Base-by-base conservation (phyloP, 2,797 vertebrate genomes). In the Microhierax caerulescens region DNA sequence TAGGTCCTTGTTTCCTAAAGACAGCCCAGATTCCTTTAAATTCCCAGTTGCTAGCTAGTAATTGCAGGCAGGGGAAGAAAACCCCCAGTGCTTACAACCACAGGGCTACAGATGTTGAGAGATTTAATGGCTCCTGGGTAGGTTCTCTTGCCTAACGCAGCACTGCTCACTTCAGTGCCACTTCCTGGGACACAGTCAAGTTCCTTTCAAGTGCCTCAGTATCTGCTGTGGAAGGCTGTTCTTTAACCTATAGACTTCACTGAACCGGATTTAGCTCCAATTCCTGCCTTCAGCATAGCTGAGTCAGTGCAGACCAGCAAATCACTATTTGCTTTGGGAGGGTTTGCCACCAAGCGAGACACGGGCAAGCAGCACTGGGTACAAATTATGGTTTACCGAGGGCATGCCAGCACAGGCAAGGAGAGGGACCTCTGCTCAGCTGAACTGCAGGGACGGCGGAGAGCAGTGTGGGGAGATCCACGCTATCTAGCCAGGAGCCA, bases 1-100 rank as follows among this genome's bases (percentile, higher is more conserved):
- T 54, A 93, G 72, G 81, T 70, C 69, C 75, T 93, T 47, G 48
- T 76, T 95, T 96, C 97, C 88, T 96, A 92, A 79, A 90, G 90
- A 92, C 51, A 95, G 75, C 53, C 68, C 64, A 24, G 34, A 76
- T 93, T 95, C 86, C 78, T 95, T 30, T 50, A 28, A 59, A 67
- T 92, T 93, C 74, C 13, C 53, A 24, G 90, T 56, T 83, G 75
- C 45, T 41, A 84, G 69, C 65, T 65, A n/a, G 69, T 54, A 89
- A 67, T 69, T 76, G 80, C 56, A 70, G 77, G 34, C 90, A 93
- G 88, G 47, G 63, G 63, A 85, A 88, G 41, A 74, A 73, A 63
- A 14, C 28, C 88, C 69, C 74, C 86, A 43, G 77, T 6, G 53
- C 75, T 80, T 47, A 20, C 45, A 90, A 43, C 67, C 56, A 8